Evolutionary conservation across 2,888 invertebrate species (phyloP).

Genomic region (Tenthredo mesomela): DNA sequence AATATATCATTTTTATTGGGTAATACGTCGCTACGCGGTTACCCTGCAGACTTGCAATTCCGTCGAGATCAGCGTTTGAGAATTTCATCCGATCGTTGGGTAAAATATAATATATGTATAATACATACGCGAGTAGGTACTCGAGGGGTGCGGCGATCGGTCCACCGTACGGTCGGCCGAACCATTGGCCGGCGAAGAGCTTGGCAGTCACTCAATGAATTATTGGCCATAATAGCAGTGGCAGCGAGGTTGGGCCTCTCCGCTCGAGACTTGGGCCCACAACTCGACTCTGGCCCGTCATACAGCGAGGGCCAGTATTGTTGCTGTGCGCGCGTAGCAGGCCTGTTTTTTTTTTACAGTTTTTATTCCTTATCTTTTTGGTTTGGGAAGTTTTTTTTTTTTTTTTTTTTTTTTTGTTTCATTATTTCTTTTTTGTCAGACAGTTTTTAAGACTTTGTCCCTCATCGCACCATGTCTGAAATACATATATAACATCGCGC

Average conservation of each 20-base stretch:
- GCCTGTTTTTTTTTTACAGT: background rate
- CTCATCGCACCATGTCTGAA: background rate
- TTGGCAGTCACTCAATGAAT: conserved; percentile 77
- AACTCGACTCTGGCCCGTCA: conserved; percentile 63
- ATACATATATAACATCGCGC: background rate
- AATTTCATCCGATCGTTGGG: conserved; percentile 50
- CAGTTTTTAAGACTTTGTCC: conserved; percentile 39
- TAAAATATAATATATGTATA: conserved; percentile 52
- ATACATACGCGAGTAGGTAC: conserved; percentile 49
- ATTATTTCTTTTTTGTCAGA: background rate
- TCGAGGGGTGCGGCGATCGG: conserved; percentile 50
- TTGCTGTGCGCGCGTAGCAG: conserved; percentile 62
- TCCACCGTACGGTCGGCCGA: conserved; percentile 45
- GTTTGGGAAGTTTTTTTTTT: background rate
- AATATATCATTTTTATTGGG: conserved; percentile 43
- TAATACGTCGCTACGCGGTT: conserved; percentile 33
- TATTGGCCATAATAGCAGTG: conserved; percentile 78
- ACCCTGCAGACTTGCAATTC: conserved; percentile 6
- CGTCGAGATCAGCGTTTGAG: conserved; percentile 31
- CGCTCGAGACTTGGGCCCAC: conserved; percentile 64
- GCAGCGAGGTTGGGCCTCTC: conserved; percentile 69
- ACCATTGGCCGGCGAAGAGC: conserved; percentile 66
- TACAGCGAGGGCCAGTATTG: conserved; percentile 63
- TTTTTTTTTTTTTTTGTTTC: background rate
- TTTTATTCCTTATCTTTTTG: background rate